Conservation (phyloP, 2,797 vertebrate genomes). For the Falco columbarius region DNA sequence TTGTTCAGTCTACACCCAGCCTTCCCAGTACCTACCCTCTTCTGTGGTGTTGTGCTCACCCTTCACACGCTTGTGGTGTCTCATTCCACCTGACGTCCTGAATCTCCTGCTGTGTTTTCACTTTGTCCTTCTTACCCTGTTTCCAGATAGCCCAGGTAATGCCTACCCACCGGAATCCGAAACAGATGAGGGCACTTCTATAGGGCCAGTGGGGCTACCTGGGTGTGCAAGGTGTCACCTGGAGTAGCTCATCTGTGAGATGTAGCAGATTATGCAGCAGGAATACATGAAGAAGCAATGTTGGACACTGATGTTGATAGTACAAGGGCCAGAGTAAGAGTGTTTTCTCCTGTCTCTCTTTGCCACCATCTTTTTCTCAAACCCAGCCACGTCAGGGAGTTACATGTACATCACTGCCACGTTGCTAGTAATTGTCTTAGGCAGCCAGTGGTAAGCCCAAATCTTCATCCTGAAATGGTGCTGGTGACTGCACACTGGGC, state of each 20-base stretch:
- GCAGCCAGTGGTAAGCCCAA: not conserved
- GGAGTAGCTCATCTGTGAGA: not conserved
- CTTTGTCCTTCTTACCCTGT: not conserved
- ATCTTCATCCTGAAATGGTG: not conserved
- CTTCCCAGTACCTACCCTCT: fast-evolving
- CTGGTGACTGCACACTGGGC: not conserved
- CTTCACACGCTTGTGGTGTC: fast-evolving
- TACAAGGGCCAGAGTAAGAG: not conserved
- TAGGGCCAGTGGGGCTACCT: not conserved
- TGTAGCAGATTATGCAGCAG: not conserved
- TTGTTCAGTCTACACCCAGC: not conserved
- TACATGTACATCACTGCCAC: not conserved
- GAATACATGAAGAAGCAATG: not conserved
- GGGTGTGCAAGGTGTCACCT: not conserved
- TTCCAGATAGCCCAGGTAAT: not conserved
- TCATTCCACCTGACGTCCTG: fast-evolving
- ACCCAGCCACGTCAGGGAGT: not conserved
- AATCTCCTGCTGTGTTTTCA: not conserved
- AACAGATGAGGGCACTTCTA: not conserved
- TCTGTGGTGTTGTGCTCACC: fast-evolving
- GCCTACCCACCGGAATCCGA: fast-evolving
- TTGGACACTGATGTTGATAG: not conserved
- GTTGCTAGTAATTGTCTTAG: not conserved
- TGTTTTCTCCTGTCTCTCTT: not conserved
- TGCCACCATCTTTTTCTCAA: not conserved